Conservation (phyloP, 1,140 invertebrate genomes). For the Chironomus tepperi region DNA sequence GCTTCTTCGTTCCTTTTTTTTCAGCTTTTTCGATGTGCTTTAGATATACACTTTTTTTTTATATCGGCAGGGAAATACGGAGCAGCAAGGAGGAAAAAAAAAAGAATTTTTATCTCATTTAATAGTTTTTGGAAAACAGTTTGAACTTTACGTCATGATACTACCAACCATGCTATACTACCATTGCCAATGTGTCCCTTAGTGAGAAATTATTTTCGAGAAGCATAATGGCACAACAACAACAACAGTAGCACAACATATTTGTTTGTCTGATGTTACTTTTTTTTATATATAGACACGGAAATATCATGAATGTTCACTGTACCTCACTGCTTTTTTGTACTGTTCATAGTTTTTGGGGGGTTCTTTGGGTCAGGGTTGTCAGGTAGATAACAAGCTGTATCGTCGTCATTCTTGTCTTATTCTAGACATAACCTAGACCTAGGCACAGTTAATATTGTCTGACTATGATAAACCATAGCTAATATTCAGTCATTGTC, state of each 20-base stretch:
- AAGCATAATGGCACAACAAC: constrained; percentile 10
- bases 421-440: too few relatives aligned
- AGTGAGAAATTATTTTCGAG: constrained; percentile 21
- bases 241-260: neutral
- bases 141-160: constrained; percentile 16
- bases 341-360: too few relatives aligned
- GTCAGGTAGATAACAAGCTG: too few relatives aligned
- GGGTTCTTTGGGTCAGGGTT: too few relatives aligned
- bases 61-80: neutral
- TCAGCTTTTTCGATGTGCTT: neutral
- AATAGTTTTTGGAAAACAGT: constrained; percentile 23
- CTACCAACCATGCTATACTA: neutral
- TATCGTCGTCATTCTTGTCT: too few relatives aligned
- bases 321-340: too few relatives aligned
- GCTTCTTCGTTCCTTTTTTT: neutral
- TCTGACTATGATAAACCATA: too few relatives aligned
- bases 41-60: neutral
- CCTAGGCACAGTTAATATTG: too few relatives aligned
- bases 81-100: too few relatives aligned
- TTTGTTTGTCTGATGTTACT: constrained; percentile 7
- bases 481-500: too few relatives aligned
- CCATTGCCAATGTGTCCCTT: neutral
- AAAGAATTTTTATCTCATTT: constrained; percentile 18
- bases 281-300: neutral
- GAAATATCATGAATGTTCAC: too few relatives aligned